Conservation (phyloP, 2,888 invertebrate species). For the Cylindroiulus punctatus region DNA sequence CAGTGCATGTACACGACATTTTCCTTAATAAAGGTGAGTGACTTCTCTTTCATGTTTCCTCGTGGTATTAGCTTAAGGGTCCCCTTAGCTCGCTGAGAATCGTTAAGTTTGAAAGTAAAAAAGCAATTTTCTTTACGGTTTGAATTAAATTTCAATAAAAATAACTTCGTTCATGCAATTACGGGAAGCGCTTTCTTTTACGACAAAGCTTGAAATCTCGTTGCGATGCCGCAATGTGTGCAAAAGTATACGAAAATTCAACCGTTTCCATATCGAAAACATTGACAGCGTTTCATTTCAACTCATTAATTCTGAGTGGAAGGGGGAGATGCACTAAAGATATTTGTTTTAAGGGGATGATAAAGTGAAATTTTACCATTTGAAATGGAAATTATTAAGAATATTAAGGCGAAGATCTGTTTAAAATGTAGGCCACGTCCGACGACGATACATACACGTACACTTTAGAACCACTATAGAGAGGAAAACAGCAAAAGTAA, state of each 20-base stretch:
- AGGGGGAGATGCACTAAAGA: neutral
- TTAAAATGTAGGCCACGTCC: too few relatives aligned
- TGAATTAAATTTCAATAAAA: constrained; percentile 42
- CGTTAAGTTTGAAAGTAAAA: neutral
- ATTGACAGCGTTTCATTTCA: neutral
- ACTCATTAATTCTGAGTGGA: neutral
- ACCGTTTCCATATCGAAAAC: neutral
- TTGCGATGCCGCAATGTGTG: neutral
- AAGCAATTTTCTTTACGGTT: neutral
- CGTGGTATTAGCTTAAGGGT: neutral
- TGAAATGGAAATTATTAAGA: too few relatives aligned
- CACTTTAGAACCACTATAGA: too few relatives aligned
- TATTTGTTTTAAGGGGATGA: neutral
- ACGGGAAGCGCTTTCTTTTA: constrained; percentile 6
- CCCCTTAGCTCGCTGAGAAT: neutral
- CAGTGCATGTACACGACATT: too few relatives aligned
- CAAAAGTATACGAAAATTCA: neutral
- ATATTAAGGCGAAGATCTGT: too few relatives aligned
- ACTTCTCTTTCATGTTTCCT: neutral
- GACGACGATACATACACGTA: too few relatives aligned
- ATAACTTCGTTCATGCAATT: neutral
- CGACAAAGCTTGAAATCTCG: neutral
- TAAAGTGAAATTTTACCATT: neutral
- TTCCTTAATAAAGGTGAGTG: neutral
- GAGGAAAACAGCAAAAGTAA: too few relatives aligned